Base-by-base conservation (phyloP, 1,140 invertebrate genomes). In the Apis cerana region DNA sequence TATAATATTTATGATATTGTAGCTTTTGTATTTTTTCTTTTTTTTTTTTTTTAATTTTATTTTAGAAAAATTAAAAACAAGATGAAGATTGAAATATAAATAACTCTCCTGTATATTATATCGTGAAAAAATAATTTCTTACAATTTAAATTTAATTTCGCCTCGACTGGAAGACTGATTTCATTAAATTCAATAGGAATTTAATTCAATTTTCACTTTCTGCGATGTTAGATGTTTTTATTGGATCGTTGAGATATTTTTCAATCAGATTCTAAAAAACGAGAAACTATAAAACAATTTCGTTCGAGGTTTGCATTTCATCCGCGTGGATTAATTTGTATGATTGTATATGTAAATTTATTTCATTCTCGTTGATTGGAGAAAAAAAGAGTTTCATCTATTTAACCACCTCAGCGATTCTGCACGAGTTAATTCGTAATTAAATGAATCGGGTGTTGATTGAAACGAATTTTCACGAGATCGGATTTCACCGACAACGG, bases 401-500 rank as follows among this genome's bases (percentile, higher is more conserved):
- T 76, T 65, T 65, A 76, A 76, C 23, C 5, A 65, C 23, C 23
- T 27, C 12, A 33, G 19, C 50, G 12, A 23, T 50, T 65, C 48
- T 33, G 13, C 2, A 15, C 59, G 27, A n/a, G 23, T 64, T 33
- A 65, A 65, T 62, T 23, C 12, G 75, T 76, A 65, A 76, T 76
- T 65, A 65, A 76, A 23, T 21, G n/a, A 64, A 52, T 64, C 48
- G 11, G 15, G 19, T 19, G 43, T 50, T 52, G 15, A 64, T 76
- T 65, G 17, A 65, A 52, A 54, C 19, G 27, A 52, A 10, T 3
- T 43, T 19, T 19, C 4, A 27, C 27, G 0, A 7, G 23, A n/a
- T 76, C 7, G 50, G 21, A 15, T 52, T 50, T 64, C 43, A n/a
- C 8, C 23, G 23, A n/a, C 43, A 76, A 8, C 11, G 15, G 21